Evolutionary conservation across 2,113 vertebrate species (phyloP), one percentile per base, ranked within the genome.

Genomic region (Hyaena hyaena): DNA sequence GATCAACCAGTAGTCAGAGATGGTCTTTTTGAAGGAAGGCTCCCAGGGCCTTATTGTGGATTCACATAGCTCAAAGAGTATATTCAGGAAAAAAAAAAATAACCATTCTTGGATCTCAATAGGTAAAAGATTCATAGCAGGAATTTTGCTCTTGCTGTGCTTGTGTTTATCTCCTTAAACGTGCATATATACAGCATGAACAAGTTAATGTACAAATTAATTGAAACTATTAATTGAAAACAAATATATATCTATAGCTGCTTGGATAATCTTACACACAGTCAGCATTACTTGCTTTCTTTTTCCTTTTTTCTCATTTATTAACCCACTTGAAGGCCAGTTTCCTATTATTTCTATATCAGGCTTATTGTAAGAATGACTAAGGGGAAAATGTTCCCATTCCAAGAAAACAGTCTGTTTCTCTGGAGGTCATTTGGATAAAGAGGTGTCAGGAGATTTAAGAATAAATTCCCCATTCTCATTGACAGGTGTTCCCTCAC

Each of bases 181-280:
- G 24, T 93, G 50, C 43, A 66, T 8, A 33, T 89, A 50, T 48
- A 55, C 1, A 90, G 50, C 45, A 69, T 68, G 43, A n/a, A 31
- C 31, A 95, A 90, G 69, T 33, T 85, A 89, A 88, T 74, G 45
- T 90, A 81, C 19, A 88, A 39, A 81, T 92, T 97, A 76, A 87
- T 95, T 58, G 55, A 87, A 94, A 73, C 50, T 86, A 28, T 74
- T 96, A 87, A 65, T 80, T 82, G 35, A 90, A 97, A 83, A 15
- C 4, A 88, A 33, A 87, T 76, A 55, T 45, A 65, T n/a, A 71
- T 88, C 63, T 73, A 3, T 84, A 28, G 74, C 35, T 95, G 23
- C 39, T 93, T 66, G 61, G 31, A 82, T 63, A 71, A 35, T 96
- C 35, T 68, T 74, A 79, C 61, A 90, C 33, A 21, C 4, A 81